Evolutionary conservation across 2,797 vertebrate species (phyloP), one percentile per base, ranked within the genome.

Genomic region (Catamblyrhynchus diadema): DNA sequence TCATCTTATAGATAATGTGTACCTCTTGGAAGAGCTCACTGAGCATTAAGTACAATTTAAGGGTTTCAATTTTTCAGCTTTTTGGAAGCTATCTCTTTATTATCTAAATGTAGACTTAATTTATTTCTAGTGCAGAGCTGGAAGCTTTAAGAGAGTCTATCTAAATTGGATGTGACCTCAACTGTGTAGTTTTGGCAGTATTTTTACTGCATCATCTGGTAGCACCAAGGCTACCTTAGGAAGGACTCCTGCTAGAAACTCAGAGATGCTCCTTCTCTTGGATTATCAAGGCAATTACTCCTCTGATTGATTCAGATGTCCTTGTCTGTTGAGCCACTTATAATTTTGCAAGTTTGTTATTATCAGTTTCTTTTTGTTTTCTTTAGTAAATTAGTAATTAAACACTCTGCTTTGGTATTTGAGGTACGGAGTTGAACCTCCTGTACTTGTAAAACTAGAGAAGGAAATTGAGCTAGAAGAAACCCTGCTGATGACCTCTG

Each of bases 381-480:
- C 32, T 56, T 81, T 48, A 62, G 6, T 61, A 71, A 75, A 53
- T 80, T n/a, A 67, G 23, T 53, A 72, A 39, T 81, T 86, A 84
- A 95, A 79, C 24, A 62, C 35, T 75, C 48, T 83, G 6, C 86
- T 90, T 89, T 17, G 71, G 9, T 80, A 35, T 90, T 97, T 92
- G 94, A 99, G 99, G 88, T 99, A 99, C 33, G 99, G 99, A 3
- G 98, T 99, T 95, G 99, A 99, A 90, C 99, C 99, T 88, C 99
- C 99, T 7, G 98, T 99, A 8, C 96, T 99, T 92, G 98, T 99
- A 93, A 99, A 99, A 97, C 98, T 99, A 91, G 99, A 99, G 98
- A 99, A 99, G 91, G 99, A 99, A 98, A 99, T 99, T 39, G 99
- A 99, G 86, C 94, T 99, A 89, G 99, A 99, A 97, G 99, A 99